Evolutionary conservation across 2,113 vertebrate genomes (phyloP), one percentile per base, ranked within the genome.

Genomic region (Amia ocellicauda): DNA sequence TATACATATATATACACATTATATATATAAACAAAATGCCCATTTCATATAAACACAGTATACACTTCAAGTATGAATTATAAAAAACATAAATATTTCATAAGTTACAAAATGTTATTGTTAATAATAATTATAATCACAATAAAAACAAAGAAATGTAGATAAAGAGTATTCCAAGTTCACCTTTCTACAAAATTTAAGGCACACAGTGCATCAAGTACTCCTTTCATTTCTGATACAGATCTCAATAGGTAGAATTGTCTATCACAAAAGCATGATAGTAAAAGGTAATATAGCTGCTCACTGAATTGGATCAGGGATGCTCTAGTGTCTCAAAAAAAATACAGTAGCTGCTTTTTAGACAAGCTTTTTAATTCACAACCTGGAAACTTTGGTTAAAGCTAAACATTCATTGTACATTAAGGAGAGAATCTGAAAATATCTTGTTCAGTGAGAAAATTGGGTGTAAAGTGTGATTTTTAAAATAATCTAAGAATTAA

Each of bases 171-270:
- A 51, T 60, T 47, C 40, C 56, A 75, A 64, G 73, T 80, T 80
- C 80, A 80, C 54, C 68, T 77, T 78, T 86, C 78, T 80, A 85
- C 73, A 83, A 75, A 79, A 78, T 78, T 76, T 69, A 80, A 83
- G 87, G 90, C 92, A 96, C 92, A 94, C 84, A 92, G 93, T 96
- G 91, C 92, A 91, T 88, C 88, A 92, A 90, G 84, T 89, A 89
- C 77, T 81, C 72, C 70, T 82, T 76, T 74, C 51, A 74, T 89
- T 92, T 93, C 90, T 94, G 92, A 95, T 94, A 92, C 92, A 94
- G 92, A 93, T 86, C 85, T 91, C 83, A 85, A n/a, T 80, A 90
- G 79, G 84, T 80, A 88, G 79, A 88, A 80, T 80, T 81, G 78
- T 62, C 83, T 71, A 69, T 79, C 80, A 77, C 76, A 65, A 53